A percentile compares a stretch with the other conserved stretches of the same genome.
phyloP scores from a whole-genome alignment of 2,797 vertebrate genomes.

The Varecia variegata region DNA sequence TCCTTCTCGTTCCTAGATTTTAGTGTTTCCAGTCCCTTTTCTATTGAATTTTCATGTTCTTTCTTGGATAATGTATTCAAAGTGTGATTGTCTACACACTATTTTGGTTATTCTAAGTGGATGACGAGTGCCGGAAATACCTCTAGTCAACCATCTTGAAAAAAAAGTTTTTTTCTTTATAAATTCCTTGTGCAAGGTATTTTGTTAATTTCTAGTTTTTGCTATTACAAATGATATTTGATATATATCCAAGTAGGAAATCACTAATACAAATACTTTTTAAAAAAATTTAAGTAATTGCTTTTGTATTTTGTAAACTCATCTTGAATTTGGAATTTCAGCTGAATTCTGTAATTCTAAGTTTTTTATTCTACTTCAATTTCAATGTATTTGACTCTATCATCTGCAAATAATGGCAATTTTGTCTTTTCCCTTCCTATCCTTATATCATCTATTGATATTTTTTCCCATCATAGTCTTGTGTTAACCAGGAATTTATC shows the following conservation, averaged over 20 bases:
- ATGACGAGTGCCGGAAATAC: too few species aligned
- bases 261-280: neutral
- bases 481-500: neutral
- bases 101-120: too few species aligned
- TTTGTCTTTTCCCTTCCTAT: neutral
- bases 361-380: neutral
- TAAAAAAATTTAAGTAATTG: neutral
- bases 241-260: neutral
- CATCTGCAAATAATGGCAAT: neutral
- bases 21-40: too few species aligned
- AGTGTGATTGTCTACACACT: too few species aligned
- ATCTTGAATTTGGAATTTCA: neutral
- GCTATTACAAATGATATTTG: neutral
- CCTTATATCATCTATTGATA: neutral
- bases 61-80: too few species aligned
- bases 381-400: neutral
- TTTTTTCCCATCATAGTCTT: neutral
- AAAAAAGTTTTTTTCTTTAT: neutral
- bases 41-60: too few species aligned
- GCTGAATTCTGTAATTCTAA: neutral
- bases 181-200: neutral
- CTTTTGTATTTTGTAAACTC: neutral
- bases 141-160: too few species aligned
- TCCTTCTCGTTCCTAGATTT: too few species aligned
- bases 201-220: neutral